phyloP scores from a whole-genome alignment of 2,113 vertebrate genomes.

The Axis porcinus region DNA sequence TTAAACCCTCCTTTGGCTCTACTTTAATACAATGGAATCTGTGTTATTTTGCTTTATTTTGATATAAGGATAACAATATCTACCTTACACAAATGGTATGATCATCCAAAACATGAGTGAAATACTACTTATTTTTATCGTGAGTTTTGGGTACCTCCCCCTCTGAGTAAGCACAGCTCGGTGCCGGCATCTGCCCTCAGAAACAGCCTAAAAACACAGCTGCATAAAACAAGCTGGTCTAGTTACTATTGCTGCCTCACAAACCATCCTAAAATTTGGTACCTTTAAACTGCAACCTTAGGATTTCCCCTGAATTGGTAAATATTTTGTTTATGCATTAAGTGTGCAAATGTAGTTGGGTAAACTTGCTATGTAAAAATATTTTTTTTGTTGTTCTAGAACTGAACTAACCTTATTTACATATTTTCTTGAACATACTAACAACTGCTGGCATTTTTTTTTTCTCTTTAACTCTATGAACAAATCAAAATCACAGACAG shows the following conservation, averaged over 20 bases:
- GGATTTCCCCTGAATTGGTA: background rate
- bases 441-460: background rate
- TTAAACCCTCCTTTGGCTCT: background rate
- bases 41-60: background rate
- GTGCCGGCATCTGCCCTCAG: background rate
- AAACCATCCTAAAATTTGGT: background rate
- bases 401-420: background rate
- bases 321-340: slow-evolving; percentile 14
- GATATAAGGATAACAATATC: background rate
- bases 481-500: slow-evolving; percentile 24
- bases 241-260: background rate
- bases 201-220: background rate
- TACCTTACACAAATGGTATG: background rate
- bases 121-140: background rate
- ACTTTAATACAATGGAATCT: background rate
- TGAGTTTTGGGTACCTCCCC: background rate
- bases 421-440: background rate
- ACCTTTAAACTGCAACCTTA: background rate
- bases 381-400: background rate
- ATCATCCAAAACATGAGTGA: background rate
- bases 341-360: background rate
- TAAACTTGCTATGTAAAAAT: background rate
- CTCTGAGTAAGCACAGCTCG: background rate
- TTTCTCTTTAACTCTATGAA: slow-evolving; percentile 17
- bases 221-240: background rate